These are phyloP conservation scores for Ryuthela nishihirai DNA, from an alignment of 2,888 invertebrate genomes.

Conservation along the genomic window DNA sequence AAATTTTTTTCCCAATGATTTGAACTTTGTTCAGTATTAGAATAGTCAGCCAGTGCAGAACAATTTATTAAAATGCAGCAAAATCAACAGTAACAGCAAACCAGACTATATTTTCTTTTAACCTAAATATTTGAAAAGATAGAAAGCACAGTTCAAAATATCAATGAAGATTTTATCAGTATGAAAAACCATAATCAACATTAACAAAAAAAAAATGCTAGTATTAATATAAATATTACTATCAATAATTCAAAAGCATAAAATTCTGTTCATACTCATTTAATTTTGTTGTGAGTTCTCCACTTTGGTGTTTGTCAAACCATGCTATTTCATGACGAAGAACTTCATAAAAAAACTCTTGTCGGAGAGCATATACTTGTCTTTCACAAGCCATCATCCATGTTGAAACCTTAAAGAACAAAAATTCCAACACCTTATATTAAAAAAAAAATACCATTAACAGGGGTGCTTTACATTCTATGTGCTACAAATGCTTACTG, in stretches of 20 bases:
- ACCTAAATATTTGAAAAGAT: no score
- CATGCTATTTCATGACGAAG: slow-evolving; percentile 52
- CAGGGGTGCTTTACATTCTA: not conserved
- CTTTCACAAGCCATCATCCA: slow-evolving; percentile 42
- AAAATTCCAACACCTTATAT: no score
- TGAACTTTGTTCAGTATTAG: no score
- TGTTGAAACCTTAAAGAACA: slow-evolving; percentile 17
- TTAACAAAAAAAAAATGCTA: not conserved
- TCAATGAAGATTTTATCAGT: no score
- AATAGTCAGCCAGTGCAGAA: no score
- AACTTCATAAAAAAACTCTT: slow-evolving; percentile 52
- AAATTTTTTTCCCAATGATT: no score
- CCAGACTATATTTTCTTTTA: no score
- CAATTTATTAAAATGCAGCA: no score
- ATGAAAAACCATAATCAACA: no score
- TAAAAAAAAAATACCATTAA: not conserved
- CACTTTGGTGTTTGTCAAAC: slow-evolving; percentile 54
- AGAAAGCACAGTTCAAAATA: no score
- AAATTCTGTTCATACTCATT: slow-evolving; percentile 40
- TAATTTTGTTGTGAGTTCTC: slow-evolving; percentile 54
- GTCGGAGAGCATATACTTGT: slow-evolving; percentile 54
- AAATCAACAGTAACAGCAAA: no score
- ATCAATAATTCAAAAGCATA: not conserved
- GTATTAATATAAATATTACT: not conserved
- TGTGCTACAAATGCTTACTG: not conserved